Percentiles rank a stretch among this genome's conserved stretches.
phyloP scores from a whole-genome alignment of 1,140 invertebrate species.

The Ceratosolen solmsi region DNA sequence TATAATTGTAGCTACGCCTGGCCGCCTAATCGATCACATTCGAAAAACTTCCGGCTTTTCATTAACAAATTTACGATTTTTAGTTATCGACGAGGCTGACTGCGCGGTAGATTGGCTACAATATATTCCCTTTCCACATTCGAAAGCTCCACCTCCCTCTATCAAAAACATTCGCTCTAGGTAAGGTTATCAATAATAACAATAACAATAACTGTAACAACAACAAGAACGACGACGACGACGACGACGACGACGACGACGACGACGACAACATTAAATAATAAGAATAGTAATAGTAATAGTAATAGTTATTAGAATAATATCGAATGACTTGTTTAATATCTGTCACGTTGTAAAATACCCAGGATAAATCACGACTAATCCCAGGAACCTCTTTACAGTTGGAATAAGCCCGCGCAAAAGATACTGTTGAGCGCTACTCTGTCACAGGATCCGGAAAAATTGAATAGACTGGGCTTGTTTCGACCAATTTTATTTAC shows the following conservation, averaged over 20 bases:
- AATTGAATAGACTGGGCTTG: conserved; percentile 88
- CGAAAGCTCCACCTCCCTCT: conserved; percentile 62
- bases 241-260: no score
- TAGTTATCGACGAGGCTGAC: conserved; percentile 98
- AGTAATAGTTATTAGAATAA: no score
- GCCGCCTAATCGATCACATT: conserved; percentile 93
- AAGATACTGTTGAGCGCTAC: conserved; percentile 97
- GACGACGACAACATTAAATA: no score
- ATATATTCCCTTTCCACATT: conserved; percentile 74
- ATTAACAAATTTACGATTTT: conserved; percentile 84
- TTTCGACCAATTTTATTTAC: conserved; percentile 95
- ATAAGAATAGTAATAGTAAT: no score
- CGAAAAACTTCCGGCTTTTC: conserved; percentile 90
- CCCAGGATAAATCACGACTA: no score
- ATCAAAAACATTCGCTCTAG: conserved; percentile 56
- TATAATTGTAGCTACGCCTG: conserved; percentile 94
- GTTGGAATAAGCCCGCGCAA: conserved; percentile 79
- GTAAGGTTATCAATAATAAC: no score
- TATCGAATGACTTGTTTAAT: no score
- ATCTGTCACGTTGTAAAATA: no score
- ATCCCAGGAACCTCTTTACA: conserved; percentile 56
- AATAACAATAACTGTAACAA: no score
- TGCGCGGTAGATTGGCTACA: conserved; percentile 92
- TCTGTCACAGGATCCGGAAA: conserved; percentile 95
- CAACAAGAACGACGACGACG: no score